Evolutionary conservation across 2,888 invertebrate genomes (phyloP), one percentile per base, ranked within the genome.

Genomic region (Byasa hedistus): DNA sequence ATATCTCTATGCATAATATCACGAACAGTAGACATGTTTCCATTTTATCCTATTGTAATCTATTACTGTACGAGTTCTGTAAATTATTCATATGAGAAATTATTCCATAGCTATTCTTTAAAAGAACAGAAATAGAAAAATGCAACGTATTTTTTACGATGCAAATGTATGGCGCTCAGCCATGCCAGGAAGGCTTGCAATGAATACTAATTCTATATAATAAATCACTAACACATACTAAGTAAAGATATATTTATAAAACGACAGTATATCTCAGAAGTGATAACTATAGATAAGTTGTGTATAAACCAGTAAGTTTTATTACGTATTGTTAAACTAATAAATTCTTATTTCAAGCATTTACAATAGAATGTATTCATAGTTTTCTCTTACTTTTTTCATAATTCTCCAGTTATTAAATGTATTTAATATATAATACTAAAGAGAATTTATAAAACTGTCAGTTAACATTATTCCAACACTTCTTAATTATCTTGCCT

Each of bases 401-500:
- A n/a, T n/a, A n/a, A n/a, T n/a, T n/a, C n/a, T n/a, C n/a, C n/a
- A n/a, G n/a, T n/a, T n/a, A n/a, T n/a, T n/a, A n/a, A n/a, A n/a
- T n/a, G n/a, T n/a, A 7, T 27, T 27, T 23, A 22, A 23, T 23
- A n/a, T 21, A 36, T 39, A 58, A 39, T 32, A 23, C 1, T 19
- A 22, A 17, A 59, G 7, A 59, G 23, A 57, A 15, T 36, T 57
- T 39, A 63, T 58, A 39, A 21, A 63, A 51, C 21, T 63, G 51
- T 56, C 55, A 32, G 17, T 19, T 22, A 56, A 48, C 22, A 60
- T 65, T 60, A 57, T 57, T 51, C 57, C 22, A 32, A 51, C 39
- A 21, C 65, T 36, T 52, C 48, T 51, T 61, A 57, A 61, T 65
- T 61, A 65, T 65, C 52, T 61, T 65, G 7, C 57, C 48, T 51